A percentile compares a stretch with the other conserved stretches of the same genome.
These are phyloP conservation scores for Calidris pugnax DNA, from an alignment of 2,113 vertebrate genomes.

Conservation along the genomic window DNA sequence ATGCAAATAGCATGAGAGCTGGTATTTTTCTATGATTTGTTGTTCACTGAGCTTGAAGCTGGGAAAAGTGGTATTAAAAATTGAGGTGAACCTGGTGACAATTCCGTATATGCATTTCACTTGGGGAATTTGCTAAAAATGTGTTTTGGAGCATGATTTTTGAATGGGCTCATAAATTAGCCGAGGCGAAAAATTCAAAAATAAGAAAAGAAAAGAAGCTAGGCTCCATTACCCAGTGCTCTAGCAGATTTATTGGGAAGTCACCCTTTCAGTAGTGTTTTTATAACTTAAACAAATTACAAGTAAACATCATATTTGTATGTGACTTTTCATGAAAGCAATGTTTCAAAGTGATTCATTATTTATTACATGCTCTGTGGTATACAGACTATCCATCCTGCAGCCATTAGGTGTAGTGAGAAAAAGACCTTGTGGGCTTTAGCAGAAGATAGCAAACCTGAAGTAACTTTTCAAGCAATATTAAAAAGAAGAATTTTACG, in stretches of 20 bases:
- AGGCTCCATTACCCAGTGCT: constrained; percentile 37
- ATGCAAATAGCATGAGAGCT: constrained; percentile 6
- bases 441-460: background rate
- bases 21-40: constrained; percentile 9
- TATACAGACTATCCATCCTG: constrained; percentile 32
- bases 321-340: constrained; percentile 29
- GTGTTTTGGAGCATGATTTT: background rate
- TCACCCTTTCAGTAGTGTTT: constrained; percentile 41
- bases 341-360: constrained; percentile 48
- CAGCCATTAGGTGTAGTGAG: constrained; percentile 28
- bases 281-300: constrained; percentile 64
- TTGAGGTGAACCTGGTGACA: background rate
- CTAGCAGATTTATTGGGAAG: constrained; percentile 60
- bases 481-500: background rate
- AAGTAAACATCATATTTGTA: constrained; percentile 59
- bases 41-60: background rate
- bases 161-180: constrained; percentile 35
- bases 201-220: background rate
- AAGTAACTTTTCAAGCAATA: background rate
- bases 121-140: constrained; percentile 9
- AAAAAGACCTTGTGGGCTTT: constrained; percentile 21
- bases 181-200: constrained; percentile 22
- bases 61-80: background rate
- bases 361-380: constrained; percentile 24
- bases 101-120: background rate